Conservation (phyloP, 2,888 invertebrate species). For the Drosophila peninsularis region DNA sequence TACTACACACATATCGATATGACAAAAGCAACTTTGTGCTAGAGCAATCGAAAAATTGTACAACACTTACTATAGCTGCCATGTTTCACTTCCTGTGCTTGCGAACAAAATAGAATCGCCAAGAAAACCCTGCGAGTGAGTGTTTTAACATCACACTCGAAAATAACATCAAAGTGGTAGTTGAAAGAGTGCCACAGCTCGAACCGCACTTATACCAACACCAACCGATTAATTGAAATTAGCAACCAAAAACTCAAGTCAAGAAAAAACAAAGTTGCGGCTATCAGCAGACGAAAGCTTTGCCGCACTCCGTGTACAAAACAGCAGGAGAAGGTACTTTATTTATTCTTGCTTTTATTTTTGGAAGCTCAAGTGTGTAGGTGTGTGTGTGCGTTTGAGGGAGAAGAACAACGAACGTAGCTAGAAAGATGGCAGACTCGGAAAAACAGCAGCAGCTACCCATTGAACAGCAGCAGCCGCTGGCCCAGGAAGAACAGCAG, state of each 20-base stretch:
- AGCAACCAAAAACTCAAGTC: conserved; percentile 57
- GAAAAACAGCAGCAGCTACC: conserved; percentile 86
- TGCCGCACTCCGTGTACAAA: conserved; percentile 41
- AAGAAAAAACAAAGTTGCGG: conserved; percentile 64
- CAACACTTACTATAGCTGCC: conserved; percentile 67
- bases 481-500: conserved; percentile 81
- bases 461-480: conserved; percentile 85
- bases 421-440: conserved; percentile 94
- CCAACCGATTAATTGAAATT: conserved; percentile 43
- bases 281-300: conserved; percentile 54
- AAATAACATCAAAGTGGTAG: conserved; percentile 84
- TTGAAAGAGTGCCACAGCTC: conserved; percentile 81
- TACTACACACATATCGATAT: conserved; percentile 20
- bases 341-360: conserved; percentile 67
- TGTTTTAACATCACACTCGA: conserved; percentile 86
- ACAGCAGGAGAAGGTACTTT: conserved; percentile 47
- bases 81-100: conserved; percentile 79
- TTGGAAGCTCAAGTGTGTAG: conserved; percentile 52
- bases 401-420: conserved; percentile 53
- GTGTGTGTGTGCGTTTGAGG: conserved; percentile 54
- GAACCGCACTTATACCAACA: conserved; percentile 66
- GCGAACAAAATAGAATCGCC: conserved; percentile 82
- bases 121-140: conserved; percentile 87
- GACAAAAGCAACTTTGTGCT: conserved; percentile 39
- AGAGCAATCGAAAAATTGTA: conserved; percentile 44